These are phyloP conservation scores for Trichonephila clavipes DNA, from an alignment of 1,140 invertebrate species.

Conservation along the genomic window DNA sequence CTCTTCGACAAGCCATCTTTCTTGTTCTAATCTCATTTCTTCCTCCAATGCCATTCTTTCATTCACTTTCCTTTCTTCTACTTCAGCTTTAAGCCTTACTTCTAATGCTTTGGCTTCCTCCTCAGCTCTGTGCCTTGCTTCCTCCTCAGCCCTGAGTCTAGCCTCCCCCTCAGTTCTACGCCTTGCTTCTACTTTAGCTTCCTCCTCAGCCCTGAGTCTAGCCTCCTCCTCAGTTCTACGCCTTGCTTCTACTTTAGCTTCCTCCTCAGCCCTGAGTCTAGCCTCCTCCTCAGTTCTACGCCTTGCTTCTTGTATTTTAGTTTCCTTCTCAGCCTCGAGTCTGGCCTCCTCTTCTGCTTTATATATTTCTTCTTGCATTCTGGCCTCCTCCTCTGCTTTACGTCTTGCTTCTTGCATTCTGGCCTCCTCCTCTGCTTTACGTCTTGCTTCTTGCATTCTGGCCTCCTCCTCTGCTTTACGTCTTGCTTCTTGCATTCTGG, in stretches of 20 bases:
- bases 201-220: no score
- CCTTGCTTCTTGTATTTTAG: neutral
- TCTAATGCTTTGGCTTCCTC: neutral
- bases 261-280: no score
- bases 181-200: no score
- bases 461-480: conserved; percentile 42
- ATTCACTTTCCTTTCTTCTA: neutral
- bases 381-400: no score
- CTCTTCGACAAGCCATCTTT: conserved; percentile 53
- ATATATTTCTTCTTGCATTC: no score
- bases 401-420: conserved; percentile 8
- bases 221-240: no score
- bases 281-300: neutral
- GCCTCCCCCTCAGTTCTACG: conserved; percentile 53
- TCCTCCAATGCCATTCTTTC: conserved; percentile 47
- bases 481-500: conserved; percentile 13
- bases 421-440: neutral
- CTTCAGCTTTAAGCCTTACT: neutral
- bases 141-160: conserved; percentile 72
- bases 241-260: no score
- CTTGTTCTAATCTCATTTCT: conserved; percentile 63
- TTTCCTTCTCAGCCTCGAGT: no score
- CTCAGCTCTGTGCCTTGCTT: neutral
- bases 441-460: neutral
- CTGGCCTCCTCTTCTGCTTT: no score